phyloP scores from a whole-genome alignment of 2,888 invertebrate genomes.

The Pyrrhosoma nymphula region DNA sequence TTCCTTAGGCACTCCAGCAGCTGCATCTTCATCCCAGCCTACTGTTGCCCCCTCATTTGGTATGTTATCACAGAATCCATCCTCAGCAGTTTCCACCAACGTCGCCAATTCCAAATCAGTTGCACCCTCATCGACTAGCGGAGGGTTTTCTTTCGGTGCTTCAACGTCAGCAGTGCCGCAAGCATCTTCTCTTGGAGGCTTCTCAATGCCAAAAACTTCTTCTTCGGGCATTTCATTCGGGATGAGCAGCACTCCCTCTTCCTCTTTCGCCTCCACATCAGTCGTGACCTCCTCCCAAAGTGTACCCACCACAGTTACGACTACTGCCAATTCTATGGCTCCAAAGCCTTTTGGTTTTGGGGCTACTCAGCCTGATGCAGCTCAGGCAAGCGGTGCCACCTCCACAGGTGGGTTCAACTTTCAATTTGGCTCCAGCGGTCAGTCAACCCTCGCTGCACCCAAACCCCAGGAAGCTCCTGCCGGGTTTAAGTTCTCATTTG shows the following conservation, averaged over 20 bases:
- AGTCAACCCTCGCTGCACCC: slow-evolving; percentile 4
- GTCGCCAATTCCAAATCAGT: not conserved
- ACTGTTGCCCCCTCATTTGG: not conserved
- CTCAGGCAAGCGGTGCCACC: not conserved
- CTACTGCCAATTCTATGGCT: not conserved
- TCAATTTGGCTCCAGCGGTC: slow-evolving; percentile 18
- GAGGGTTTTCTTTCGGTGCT: slow-evolving; percentile 34
- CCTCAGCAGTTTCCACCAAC: not conserved
- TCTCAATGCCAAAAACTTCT: slow-evolving; percentile 6
- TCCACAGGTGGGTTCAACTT: slow-evolving; percentile 38
- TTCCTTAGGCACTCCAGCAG: not conserved
- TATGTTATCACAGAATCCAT: not conserved
- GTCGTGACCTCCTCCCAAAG: not conserved
- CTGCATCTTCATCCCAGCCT: not conserved
- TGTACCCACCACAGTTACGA: not conserved
- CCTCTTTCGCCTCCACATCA: not conserved
- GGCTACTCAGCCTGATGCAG: not conserved
- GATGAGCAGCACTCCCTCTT: not conserved
- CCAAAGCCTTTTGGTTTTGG: slow-evolving; percentile 36
- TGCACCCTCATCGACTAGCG: not conserved
- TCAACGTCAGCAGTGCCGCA: not conserved
- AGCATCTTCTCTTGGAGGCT: not conserved
- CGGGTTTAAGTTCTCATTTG: slow-evolving; percentile 48
- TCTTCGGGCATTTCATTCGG: slow-evolving; percentile 32
- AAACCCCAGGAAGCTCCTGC: slow-evolving; percentile 9